Conservation (phyloP, 1,140 invertebrate species). For the Bombus impatiens region DNA sequence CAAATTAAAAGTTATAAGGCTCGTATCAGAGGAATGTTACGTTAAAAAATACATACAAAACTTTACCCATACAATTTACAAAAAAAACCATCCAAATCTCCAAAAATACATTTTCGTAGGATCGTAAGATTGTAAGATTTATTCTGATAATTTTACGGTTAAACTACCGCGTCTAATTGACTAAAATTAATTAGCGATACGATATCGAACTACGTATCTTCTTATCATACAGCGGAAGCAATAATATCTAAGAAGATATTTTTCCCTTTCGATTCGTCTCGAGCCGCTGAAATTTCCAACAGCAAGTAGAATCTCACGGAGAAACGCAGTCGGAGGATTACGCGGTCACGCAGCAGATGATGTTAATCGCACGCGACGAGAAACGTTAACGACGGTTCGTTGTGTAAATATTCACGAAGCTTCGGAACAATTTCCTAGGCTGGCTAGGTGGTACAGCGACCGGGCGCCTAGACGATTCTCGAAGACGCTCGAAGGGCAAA, state of each 20-base stretch:
- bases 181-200: no score
- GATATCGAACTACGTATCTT: no score
- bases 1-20: no score
- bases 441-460: slow-evolving; percentile 62
- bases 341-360: slow-evolving; percentile 12
- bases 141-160: no score
- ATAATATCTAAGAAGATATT: not conserved
- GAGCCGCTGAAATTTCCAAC: not conserved
- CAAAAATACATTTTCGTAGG: no score
- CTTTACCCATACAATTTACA: no score
- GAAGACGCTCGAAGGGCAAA: slow-evolving; percentile 68
- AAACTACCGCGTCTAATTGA: no score
- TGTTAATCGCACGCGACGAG: slow-evolving; percentile 6
- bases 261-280: not conserved
- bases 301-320: no score
- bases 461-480: slow-evolving; percentile 67
- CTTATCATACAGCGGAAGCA: not conserved
- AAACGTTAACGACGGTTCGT: not conserved
- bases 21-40: no score
- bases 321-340: not conserved
- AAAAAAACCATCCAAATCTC: not conserved
- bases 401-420: slow-evolving; percentile 69
- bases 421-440: slow-evolving; percentile 57
- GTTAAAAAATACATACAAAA: no score
- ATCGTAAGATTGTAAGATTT: not conserved